phyloP scores from a whole-genome alignment of 2,113 vertebrate species.

The Corynorhinus townsendii region DNA sequence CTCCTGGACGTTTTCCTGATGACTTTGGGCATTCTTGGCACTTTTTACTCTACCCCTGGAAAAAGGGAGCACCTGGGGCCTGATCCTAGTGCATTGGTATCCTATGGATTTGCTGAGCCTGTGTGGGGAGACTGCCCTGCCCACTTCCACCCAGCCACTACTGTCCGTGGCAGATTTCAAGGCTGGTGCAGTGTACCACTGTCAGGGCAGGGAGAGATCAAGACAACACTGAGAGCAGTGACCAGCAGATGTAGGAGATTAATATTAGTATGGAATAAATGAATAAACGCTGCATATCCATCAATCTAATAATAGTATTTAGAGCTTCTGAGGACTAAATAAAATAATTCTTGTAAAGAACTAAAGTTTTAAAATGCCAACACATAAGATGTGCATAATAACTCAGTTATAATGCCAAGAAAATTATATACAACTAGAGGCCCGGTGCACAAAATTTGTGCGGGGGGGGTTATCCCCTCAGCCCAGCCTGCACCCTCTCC shows the following conservation, averaged over 20 bases:
- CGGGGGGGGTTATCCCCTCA: no score
- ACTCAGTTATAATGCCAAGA: background rate
- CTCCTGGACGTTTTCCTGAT: background rate
- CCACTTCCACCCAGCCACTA: background rate
- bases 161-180: background rate
- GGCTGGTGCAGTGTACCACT: background rate
- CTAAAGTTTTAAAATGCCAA: background rate
- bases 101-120: background rate
- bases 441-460: no score
- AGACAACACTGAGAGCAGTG: background rate
- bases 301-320: background rate
- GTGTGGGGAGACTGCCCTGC: background rate
- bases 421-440: background rate
- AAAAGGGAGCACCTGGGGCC: background rate
- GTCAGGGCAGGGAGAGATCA: background rate
- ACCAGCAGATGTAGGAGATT: background rate
- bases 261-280: background rate
- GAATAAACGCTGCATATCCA: background rate
- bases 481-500: no score
- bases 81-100: background rate
- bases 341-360: background rate
- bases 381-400: background rate
- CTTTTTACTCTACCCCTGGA: background rate
- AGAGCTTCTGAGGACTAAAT: background rate
- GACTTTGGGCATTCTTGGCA: background rate